A percentile compares a stretch with the other conserved stretches of the same genome.
Evolutionary conservation across 2,797 vertebrate genomes (phyloP).

Genomic region (Hippopotamyrus pictus): DNA sequence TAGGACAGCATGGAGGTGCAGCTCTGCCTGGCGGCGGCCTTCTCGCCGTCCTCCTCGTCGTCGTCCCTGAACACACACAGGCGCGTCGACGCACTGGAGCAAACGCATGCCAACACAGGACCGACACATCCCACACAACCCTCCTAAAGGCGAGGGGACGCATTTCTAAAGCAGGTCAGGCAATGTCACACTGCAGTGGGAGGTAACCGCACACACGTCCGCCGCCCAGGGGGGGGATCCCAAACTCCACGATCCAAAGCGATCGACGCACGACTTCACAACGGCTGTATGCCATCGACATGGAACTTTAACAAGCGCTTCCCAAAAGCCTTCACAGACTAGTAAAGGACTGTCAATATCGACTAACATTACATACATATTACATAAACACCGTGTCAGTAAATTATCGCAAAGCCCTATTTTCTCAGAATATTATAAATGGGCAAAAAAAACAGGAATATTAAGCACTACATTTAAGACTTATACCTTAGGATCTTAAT

Average conservation of each 20-base stretch:
- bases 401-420: not conserved
- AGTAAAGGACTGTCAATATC: not conserved
- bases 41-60: conserved; percentile 56
- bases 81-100: not conserved
- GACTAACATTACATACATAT: not conserved
- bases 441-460: not conserved
- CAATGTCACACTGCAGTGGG: not conserved
- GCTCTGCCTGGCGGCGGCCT: conserved; percentile 51
- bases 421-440: not conserved
- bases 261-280: not conserved
- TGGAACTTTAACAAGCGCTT: not conserved
- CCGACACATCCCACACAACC: not conserved
- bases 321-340: not conserved
- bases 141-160: not conserved
- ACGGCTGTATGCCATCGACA: not conserved
- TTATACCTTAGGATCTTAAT: not conserved
- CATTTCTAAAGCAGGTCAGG: not conserved
- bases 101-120: not conserved
- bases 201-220: not conserved
- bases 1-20: conserved; percentile 64
- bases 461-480: not conserved
- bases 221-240: not conserved
- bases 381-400: not conserved
- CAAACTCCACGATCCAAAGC: not conserved
- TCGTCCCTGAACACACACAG: conserved; percentile 51